phyloP scores from a whole-genome alignment of 2,797 vertebrate genomes.

The Platyrinchus mystaceus region DNA sequence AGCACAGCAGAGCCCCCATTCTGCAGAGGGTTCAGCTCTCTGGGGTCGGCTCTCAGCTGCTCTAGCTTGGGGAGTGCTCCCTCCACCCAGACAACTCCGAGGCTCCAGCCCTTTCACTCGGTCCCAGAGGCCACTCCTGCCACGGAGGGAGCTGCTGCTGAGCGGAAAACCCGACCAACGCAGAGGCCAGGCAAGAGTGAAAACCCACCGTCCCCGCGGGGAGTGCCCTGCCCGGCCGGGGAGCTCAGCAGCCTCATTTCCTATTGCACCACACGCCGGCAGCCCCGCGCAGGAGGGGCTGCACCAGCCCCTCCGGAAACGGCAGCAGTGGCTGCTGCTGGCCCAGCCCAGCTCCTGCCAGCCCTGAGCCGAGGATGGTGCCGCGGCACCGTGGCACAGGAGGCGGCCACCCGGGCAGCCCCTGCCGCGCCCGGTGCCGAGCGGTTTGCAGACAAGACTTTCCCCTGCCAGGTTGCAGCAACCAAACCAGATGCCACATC shows the following conservation, averaged over 20 bases:
- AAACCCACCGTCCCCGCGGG: background rate
- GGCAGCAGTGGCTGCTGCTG: background rate
- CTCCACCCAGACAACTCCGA: background rate
- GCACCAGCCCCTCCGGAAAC: background rate
- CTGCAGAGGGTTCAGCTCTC: background rate
- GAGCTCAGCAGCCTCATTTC: background rate
- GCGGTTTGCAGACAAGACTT: rapidly evolving
- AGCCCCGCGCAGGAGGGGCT: rapidly evolving
- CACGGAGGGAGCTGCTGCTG: background rate
- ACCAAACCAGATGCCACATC: background rate
- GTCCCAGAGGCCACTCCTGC: background rate
- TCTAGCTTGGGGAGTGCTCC: rapidly evolving
- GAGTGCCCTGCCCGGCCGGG: background rate
- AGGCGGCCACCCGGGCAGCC: background rate
- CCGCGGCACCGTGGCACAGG: background rate
- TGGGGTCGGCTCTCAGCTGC: background rate
- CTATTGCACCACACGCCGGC: background rate
- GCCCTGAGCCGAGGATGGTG: rapidly evolving
- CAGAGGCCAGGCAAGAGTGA: background rate
- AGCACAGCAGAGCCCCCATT: background rate
- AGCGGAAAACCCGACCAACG: background rate
- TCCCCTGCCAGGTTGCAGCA: background rate
- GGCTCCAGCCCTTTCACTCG: background rate
- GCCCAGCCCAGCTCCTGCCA: background rate
- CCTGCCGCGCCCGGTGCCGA: rapidly evolving